Conservation (phyloP, 1,140 invertebrate genomes). For the Hyles euphorbiae region DNA sequence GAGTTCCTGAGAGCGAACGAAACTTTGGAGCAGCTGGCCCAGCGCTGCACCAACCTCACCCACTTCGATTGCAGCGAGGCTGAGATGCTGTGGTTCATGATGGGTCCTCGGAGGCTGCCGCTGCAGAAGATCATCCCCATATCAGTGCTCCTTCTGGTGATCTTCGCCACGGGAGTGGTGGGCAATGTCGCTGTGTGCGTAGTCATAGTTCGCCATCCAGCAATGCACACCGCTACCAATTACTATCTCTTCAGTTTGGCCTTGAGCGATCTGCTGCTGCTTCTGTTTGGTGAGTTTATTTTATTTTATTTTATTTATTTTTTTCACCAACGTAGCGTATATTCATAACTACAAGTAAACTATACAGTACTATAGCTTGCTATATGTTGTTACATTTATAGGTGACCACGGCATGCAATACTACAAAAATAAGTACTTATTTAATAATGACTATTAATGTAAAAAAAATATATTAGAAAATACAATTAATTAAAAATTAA, state of each 20-base stretch:
- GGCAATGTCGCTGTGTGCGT: slow-evolving; percentile 93
- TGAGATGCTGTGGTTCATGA: slow-evolving; percentile 68
- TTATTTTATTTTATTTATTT: too few relatives aligned
- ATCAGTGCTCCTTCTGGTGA: slow-evolving; percentile 84
- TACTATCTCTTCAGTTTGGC: slow-evolving; percentile 95
- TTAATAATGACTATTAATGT: too few relatives aligned
- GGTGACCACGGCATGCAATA: too few relatives aligned
- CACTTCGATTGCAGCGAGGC: slow-evolving; percentile 73
- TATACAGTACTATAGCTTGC: too few relatives aligned
- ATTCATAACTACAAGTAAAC: too few relatives aligned
- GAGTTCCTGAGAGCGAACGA: slow-evolving; percentile 48
- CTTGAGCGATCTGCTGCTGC: slow-evolving; percentile 83
- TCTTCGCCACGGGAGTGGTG: slow-evolving; percentile 90
- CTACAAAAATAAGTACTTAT: too few relatives aligned
- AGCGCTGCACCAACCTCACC: slow-evolving; percentile 52
- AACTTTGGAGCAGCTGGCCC: slow-evolving; percentile 36
- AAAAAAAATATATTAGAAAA: too few relatives aligned
- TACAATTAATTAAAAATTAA: too few relatives aligned
- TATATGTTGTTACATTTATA: too few relatives aligned
- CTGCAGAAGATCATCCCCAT: slow-evolving; percentile 76
- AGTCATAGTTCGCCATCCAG: slow-evolving; percentile 89
- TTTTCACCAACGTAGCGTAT: too few relatives aligned
- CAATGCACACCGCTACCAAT: slow-evolving; percentile 91
- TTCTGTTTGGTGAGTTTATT: slow-evolving; percentile 82
- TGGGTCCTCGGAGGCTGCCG: slow-evolving; percentile 72